Evolutionary conservation across 2,888 invertebrate species (phyloP).

Genomic region (Oligia latruncula): DNA sequence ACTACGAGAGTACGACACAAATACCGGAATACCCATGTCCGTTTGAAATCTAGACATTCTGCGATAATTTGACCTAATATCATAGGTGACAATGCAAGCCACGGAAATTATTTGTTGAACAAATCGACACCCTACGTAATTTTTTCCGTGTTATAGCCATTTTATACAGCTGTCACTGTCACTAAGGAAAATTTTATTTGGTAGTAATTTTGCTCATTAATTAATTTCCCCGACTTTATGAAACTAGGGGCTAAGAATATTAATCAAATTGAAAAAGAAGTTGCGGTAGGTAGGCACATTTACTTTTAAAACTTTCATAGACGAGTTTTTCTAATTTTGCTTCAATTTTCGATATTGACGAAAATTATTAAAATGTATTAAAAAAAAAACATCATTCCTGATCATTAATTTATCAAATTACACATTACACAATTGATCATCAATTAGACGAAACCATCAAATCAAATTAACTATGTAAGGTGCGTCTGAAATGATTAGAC

Average conservation of each 20-base stretch:
- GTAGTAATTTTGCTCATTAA: background rate
- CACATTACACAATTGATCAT: background rate
- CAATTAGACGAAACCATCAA: background rate
- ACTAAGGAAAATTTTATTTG: background rate
- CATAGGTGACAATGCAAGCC: background rate
- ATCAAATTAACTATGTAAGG: background rate
- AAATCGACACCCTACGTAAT: too few species aligned
- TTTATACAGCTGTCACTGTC: too few species aligned
- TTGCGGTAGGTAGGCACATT: background rate
- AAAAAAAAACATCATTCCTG: background rate
- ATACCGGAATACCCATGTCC: background rate
- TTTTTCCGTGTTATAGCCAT: too few species aligned
- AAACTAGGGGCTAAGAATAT: background rate
- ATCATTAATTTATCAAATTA: background rate
- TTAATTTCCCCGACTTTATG: background rate
- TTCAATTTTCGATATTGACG: background rate
- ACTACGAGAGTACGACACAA: background rate
- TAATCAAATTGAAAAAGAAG: background rate
- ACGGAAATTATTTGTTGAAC: too few species aligned
- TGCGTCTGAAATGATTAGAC: background rate
- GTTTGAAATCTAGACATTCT: background rate
- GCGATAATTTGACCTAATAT: background rate
- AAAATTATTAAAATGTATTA: background rate
- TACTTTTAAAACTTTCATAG: background rate
- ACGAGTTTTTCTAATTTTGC: background rate